A percentile compares a stretch with the other conserved stretches of the same genome.
phyloP scores from a whole-genome alignment of 1,140 invertebrate genomes.

The Brachionus rotundiformis region DNA sequence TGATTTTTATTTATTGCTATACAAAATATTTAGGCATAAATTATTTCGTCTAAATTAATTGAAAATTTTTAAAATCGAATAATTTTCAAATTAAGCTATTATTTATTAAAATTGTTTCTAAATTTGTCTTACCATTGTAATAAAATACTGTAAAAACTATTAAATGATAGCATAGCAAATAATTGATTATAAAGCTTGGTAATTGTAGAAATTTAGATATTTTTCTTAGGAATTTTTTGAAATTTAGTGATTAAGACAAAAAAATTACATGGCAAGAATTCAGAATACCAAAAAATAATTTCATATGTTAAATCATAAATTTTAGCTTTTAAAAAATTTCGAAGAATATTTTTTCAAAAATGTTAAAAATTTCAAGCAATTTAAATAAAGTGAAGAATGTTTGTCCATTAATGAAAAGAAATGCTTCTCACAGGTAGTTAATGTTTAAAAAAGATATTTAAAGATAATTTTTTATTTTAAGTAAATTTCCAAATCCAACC shows the following conservation, averaged over 20 bases:
- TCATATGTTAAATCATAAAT: neutral
- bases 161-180: too few relatives aligned
- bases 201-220: too few relatives aligned
- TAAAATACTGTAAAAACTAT: too few relatives aligned
- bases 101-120: neutral
- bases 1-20: neutral
- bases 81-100: neutral
- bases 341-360: neutral
- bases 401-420: neutral
- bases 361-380: conserved; percentile 6
- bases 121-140: conserved; percentile 18
- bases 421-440: neutral
- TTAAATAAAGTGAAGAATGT: neutral
- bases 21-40: neutral
- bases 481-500: neutral
- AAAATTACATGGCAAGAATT: neutral
- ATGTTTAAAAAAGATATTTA: neutral
- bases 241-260: neutral
- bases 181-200: too few relatives aligned
- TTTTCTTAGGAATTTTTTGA: neutral
- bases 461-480: neutral
- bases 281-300: neutral
- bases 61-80: neutral
- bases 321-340: neutral
- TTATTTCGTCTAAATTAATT: conserved; percentile 4